phyloP scores from a whole-genome alignment of 2,888 invertebrate species.

The Lordiphosa andalusiaca region DNA sequence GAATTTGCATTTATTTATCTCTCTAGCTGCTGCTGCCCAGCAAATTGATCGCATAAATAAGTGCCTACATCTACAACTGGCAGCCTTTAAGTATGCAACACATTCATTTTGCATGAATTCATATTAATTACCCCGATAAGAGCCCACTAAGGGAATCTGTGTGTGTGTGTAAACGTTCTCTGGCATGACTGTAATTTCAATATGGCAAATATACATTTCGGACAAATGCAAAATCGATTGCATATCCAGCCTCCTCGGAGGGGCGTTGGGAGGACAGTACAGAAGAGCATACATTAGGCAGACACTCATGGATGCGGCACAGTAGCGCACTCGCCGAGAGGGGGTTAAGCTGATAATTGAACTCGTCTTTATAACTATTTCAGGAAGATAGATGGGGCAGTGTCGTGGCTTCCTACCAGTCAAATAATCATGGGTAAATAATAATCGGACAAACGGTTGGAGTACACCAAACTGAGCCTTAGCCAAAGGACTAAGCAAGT shows the following conservation, averaged over 20 bases:
- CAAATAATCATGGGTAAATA: too few relatives aligned
- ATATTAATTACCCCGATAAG: constrained; percentile 60
- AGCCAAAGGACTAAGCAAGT: too few relatives aligned
- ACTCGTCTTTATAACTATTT: too few relatives aligned
- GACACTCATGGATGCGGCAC: background rate
- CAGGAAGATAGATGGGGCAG: too few relatives aligned
- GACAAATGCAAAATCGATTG: constrained; percentile 61
- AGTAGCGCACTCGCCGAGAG: too few relatives aligned
- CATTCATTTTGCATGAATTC: constrained; percentile 52
- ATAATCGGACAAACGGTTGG: too few relatives aligned
- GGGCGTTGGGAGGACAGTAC: background rate
- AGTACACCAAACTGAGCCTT: too few relatives aligned
- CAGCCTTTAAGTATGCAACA: constrained; percentile 48
- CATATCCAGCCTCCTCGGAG: constrained; percentile 21
- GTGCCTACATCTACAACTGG: constrained; percentile 20
- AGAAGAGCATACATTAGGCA: background rate
- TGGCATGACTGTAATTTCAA: constrained; percentile 44
- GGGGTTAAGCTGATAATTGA: too few relatives aligned
- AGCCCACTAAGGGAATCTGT: constrained; percentile 8
- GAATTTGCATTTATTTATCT: constrained; percentile 34
- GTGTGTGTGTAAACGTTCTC: background rate
- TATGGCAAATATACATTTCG: constrained; percentile 53
- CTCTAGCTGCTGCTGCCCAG: constrained; percentile 4
- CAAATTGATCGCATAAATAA: constrained; percentile 41
- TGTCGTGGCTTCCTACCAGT: too few relatives aligned